A percentile compares a stretch with the other conserved stretches of the same genome.
Evolutionary conservation across 2,888 invertebrate species (phyloP).

Genomic region (Saturnia pavonia): DNA sequence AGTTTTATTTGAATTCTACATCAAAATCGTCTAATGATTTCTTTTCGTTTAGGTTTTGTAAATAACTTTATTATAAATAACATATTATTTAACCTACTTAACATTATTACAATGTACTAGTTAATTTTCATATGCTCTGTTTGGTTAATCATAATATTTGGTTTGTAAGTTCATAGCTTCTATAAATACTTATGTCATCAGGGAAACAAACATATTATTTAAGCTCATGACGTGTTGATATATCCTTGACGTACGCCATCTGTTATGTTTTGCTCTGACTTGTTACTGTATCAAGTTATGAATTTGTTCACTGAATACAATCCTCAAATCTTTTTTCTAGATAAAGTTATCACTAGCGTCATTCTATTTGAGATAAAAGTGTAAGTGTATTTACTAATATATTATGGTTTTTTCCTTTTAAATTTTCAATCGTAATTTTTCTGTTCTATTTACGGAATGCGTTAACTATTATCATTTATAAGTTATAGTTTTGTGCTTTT

Average conservation of each 20-base stretch:
- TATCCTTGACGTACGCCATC: slow-evolving; percentile 21
- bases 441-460: not conserved
- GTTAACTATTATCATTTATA: too few species aligned
- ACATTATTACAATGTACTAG: not conserved
- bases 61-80: too few species aligned
- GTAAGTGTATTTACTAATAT: not conserved
- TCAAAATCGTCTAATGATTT: too few species aligned
- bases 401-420: too few species aligned
- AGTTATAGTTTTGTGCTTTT: not conserved
- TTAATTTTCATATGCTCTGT: not conserved
- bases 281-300: slow-evolving; percentile 22
- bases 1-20: too few species aligned
- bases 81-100: not conserved
- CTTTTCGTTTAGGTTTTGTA: too few species aligned
- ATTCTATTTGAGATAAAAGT: slow-evolving; percentile 17
- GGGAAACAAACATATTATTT: slow-evolving; percentile 14
- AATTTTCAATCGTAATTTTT: not conserved
- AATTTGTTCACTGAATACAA: not conserved
- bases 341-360: slow-evolving; percentile 14
- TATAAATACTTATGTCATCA: slow-evolving; percentile 16
- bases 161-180: not conserved
- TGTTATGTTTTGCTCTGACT: not conserved
- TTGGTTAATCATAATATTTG: not conserved
- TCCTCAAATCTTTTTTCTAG: not conserved
- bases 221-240: slow-evolving; percentile 15